These are phyloP conservation scores for Cosmopolites sordidus DNA, from an alignment of 2,888 invertebrate genomes.

Conservation along the genomic window DNA sequence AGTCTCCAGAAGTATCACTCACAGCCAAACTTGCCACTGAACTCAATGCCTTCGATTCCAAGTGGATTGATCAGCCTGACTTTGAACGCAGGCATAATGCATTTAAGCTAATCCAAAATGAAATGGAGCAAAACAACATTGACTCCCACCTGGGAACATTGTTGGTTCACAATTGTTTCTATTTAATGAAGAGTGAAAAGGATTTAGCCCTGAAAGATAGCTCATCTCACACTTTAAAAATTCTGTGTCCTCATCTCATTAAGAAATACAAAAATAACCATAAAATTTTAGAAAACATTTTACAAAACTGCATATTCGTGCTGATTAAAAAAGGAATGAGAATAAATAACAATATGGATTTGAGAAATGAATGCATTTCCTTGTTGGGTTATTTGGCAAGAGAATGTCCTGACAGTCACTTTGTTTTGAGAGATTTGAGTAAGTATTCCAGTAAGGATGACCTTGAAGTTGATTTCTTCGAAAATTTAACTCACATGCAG, in stretches of 20 bases:
- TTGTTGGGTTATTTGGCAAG: constrained; percentile 73
- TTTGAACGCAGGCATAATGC: constrained; percentile 76
- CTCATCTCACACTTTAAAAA: constrained; percentile 69
- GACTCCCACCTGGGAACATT: constrained; percentile 65
- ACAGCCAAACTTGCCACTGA: constrained; percentile 57
- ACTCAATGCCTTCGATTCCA: constrained; percentile 82
- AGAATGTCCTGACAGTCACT: constrained; percentile 67
- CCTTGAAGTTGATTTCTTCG: constrained; percentile 88
- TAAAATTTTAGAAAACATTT: constrained; percentile 60
- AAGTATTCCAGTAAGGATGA: constrained; percentile 66
- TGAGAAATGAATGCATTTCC: constrained; percentile 74
- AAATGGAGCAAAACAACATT: constrained; percentile 49
- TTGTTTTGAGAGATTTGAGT: constrained; percentile 67
- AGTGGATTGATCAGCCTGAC: constrained; percentile 93
- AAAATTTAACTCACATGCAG: constrained; percentile 86
- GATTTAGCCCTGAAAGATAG: constrained; percentile 81
- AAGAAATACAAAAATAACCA: constrained; percentile 52
- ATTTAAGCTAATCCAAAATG: constrained; percentile 61
- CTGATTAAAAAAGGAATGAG: constrained; percentile 70
- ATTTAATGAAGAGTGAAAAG: constrained; percentile 70
- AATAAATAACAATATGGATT: constrained; percentile 60
- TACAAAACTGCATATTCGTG: constrained; percentile 69
- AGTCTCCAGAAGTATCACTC: constrained; percentile 44
- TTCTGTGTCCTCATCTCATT: constrained; percentile 62
- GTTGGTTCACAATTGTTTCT: constrained; percentile 78